These are phyloP conservation scores for Orthosia gothica DNA, from an alignment of 2,888 invertebrate genomes.

Conservation along the genomic window DNA sequence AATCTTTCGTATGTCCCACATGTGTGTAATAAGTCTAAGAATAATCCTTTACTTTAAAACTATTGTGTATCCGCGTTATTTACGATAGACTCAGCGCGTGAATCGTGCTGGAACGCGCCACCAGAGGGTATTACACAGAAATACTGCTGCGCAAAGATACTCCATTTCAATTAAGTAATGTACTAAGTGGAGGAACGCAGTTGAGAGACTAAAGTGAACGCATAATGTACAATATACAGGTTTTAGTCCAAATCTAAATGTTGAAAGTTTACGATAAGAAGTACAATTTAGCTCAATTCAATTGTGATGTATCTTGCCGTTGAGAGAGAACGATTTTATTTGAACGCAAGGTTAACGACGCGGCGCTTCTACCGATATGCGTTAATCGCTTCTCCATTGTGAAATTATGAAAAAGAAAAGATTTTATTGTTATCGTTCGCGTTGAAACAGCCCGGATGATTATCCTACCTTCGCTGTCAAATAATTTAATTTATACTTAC, in stretches of 20 bases:
- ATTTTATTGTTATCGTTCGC: conserved; percentile 44
- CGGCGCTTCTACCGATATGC: conserved; percentile 44
- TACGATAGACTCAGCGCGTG: conserved; percentile 71
- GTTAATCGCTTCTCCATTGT: conserved; percentile 47
- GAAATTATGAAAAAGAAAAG: conserved; percentile 51
- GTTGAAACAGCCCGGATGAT: conserved; percentile 43
- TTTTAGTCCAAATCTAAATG: conserved; percentile 54
- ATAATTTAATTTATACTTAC: conserved; percentile 32
- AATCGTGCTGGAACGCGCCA: conserved; percentile 70
- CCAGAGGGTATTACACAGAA: conserved; percentile 70
- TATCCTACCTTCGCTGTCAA: conserved; percentile 44
- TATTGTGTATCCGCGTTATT: conserved; percentile 72
- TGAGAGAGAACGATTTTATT: conserved; percentile 49
- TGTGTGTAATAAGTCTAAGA: conserved; percentile 67
- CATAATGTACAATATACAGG: conserved; percentile 49
- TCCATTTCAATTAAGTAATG: conserved; percentile 63
- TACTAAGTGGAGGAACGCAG: conserved; percentile 37
- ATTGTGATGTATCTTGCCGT: conserved; percentile 52
- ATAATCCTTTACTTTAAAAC: conserved; percentile 72
- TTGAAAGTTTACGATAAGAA: conserved; percentile 42
- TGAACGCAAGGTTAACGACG: conserved; percentile 51
- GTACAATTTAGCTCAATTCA: conserved; percentile 57
- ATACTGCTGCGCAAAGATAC: conserved; percentile 61
- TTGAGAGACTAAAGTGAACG: conserved; percentile 33
- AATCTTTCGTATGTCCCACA: conserved; percentile 28